phyloP scores from a whole-genome alignment of 2,113 vertebrate genomes.

The Ornithorhynchus anatinus region DNA sequence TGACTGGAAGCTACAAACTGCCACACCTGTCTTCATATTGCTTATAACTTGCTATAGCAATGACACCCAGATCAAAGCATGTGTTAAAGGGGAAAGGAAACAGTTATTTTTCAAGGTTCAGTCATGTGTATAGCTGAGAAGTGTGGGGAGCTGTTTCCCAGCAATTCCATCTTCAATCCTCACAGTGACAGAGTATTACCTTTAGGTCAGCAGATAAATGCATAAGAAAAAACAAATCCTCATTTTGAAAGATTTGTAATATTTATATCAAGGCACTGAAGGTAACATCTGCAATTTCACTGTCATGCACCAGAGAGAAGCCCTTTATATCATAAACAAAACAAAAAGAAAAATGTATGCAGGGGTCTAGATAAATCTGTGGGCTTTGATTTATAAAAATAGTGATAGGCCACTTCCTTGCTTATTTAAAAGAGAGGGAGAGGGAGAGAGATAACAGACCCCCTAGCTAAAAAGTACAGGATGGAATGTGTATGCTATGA shows the following conservation, averaged over 20 bases:
- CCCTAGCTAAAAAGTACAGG: no score
- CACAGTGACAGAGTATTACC: not conserved
- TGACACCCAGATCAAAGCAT: not conserved
- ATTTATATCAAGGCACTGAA: not conserved
- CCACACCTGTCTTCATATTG: not conserved
- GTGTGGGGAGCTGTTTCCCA: not conserved
- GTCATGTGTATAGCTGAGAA: not conserved
- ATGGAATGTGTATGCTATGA: no score
- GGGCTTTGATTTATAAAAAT: no score
- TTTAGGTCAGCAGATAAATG: not conserved
- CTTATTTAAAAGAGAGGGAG: no score
- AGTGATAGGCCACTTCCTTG: no score
- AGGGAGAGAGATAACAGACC: no score
- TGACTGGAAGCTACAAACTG: not conserved
- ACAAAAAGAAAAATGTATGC: not conserved
- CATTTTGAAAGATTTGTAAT: not conserved
- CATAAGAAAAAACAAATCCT: not conserved
- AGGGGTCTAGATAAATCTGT: no score
- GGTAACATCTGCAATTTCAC: not conserved
- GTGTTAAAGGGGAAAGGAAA: not conserved
- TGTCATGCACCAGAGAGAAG: not conserved
- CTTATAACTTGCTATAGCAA: not conserved
- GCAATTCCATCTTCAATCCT: not conserved
- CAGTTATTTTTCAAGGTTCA: no score
- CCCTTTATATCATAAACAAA: not conserved